Base-by-base conservation (phyloP, 2,888 invertebrate genomes). In the Pasiphila rectangulata region DNA sequence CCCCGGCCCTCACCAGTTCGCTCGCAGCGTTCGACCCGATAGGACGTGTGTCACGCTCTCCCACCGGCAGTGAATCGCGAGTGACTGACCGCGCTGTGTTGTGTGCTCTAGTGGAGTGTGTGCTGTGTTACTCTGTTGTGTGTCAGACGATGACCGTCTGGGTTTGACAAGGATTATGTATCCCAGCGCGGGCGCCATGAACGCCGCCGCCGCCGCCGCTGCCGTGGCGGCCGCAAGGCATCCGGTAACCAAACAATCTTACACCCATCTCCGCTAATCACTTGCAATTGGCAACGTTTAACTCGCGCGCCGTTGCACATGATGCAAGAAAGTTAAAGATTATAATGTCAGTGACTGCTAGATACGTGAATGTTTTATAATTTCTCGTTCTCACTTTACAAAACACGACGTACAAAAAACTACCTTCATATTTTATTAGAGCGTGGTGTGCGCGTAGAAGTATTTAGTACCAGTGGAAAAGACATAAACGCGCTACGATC, bases 201-300 rank as follows among this genome's bases (percentile, higher is more conserved):
- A 94, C 90, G 94, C 94, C 84, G 94, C 94, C 85, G 94, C 94
- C 80, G 94, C 94, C 79, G 94, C 94, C 76, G 95, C 94, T 78
- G 95, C 93, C 74, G 94, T 93, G 79, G 94, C 94, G 86, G 94
- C 94, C 87, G 94, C 95, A 60, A 92, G 95, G 89, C 95, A 95
- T 91, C 95, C 95, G 93, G 95, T 95, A 90, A 94, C 93, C 55
- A 57, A 63, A 62, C 61, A 64, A 55, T 61, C 59, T 45, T 44
- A 12, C 39, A 44, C 40, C 27, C 40, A 38, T 37, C 32, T 32
- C 44, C 10, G 19, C 23, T 7, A 21, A 39, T 29, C 29, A 39
- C 40, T 29, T 39, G 7, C 23, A 37, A 46, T 41, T 41, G 41
- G 45, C 16, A 50, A 45, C 45, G 41, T 41, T 50, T 37, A 32